Percentiles rank a stretch among this genome's conserved stretches.
Conservation (phyloP, 1,140 invertebrate species). For the Conus betulinus region DNA sequence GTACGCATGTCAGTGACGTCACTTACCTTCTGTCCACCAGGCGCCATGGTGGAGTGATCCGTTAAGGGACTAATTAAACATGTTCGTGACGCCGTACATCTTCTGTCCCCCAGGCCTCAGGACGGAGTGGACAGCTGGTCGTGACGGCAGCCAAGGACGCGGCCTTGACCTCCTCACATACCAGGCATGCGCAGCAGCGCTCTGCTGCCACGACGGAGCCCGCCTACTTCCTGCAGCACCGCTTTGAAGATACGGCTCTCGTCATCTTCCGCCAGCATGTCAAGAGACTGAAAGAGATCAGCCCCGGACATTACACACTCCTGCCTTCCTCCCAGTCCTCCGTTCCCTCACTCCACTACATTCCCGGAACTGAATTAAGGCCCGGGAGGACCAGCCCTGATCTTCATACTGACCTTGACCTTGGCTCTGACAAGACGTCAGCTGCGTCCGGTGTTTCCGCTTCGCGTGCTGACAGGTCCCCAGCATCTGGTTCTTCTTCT, state of each 20-base stretch:
- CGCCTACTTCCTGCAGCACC: constrained; percentile 69
- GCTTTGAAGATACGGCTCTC: constrained; percentile 75
- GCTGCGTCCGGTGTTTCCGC: not conserved
- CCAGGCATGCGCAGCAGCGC: not conserved
- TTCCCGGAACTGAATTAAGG: not conserved
- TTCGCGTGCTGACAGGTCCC: not conserved
- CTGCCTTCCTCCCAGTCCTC: not conserved
- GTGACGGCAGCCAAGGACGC: not conserved
- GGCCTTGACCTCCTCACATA: not conserved
- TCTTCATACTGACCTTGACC: not conserved
- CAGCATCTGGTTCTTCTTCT: not conserved
- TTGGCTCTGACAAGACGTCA: not conserved
- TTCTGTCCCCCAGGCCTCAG: not conserved
- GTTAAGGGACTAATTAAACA: too few species aligned
- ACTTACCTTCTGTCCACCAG: too few species aligned
- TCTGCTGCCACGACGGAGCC: constrained; percentile 58
- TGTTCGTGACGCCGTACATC: too few species aligned
- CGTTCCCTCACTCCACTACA: not conserved
- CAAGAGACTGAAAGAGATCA: constrained; percentile 43
- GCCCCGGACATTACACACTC: not conserved
- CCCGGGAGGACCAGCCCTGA: not conserved
- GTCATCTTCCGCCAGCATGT: constrained; percentile 70
- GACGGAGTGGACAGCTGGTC: not conserved
- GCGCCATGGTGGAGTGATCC: too few species aligned
- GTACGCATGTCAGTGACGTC: too few species aligned